Evolutionary conservation across 2,888 invertebrate genomes (phyloP), one percentile per base, ranked within the genome.

Genomic region (Apodemia mormo): DNA sequence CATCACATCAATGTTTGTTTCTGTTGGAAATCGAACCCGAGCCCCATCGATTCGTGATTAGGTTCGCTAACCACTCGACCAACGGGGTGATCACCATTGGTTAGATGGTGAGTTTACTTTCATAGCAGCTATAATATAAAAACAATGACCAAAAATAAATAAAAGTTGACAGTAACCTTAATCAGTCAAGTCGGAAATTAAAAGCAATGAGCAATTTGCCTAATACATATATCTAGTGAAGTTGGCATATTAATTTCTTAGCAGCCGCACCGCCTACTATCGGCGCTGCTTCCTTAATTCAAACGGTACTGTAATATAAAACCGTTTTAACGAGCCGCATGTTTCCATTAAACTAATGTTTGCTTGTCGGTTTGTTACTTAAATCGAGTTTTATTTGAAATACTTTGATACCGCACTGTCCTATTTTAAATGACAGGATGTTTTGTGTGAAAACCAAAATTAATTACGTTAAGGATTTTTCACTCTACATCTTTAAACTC

Each of bases 311-410:
- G 75, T 73, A 76, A 76, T 71, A 69, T 66, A 72, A 76, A 67
- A 76, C 75, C 74, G 72, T 73, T 74, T 73, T 75, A 75, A 76
- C 74, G 72, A 71, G 72, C 49, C 49, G 14, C 72, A 72, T 74
- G 75, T 68, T 65, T 72, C 71, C 73, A 73, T 72, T 73, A 74
- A 74, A 72, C 70, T 71, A 61, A 69, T 52, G 67, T 74, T 69
- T 71, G 71, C 70, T 68, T 67, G 45, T 73, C 73, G 71, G 72
- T 75, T 75, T 72, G 73, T 73, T 68, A 70, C 70, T 70, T 69
- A 72, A 73, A 75, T 61, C 58, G 12, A 61, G 58, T 61, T 61
- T 61, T 29, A 30, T 61, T 61, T 33, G n/a, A 33, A 61, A 61
- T 30, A 61, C 30, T 61, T 33, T 61, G 61, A 61, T 61, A 33